Evolutionary conservation across 2,888 invertebrate genomes (phyloP).

Genomic region (Eupithecia insigniata): DNA sequence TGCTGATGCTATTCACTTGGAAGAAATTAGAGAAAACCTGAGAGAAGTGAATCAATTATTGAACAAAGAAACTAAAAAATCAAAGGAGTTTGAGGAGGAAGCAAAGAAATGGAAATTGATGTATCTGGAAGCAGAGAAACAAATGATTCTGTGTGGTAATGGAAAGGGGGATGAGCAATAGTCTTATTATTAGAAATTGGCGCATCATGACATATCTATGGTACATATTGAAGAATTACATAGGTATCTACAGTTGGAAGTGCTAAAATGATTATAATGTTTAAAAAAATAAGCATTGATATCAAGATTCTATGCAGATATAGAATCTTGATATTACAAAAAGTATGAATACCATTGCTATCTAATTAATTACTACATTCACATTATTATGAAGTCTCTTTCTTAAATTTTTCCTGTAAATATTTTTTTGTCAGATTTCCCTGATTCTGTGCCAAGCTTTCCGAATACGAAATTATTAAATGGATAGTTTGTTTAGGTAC

Average conservation of each 20-base stretch:
- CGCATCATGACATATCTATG: neutral
- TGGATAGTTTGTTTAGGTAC: no score
- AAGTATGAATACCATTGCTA: neutral
- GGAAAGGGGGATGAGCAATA: conserved; percentile 28
- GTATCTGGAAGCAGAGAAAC: conserved; percentile 24
- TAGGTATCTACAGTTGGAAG: neutral
- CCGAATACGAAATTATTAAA: neutral
- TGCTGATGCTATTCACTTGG: conserved; percentile 48
- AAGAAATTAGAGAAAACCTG: conserved; percentile 56
- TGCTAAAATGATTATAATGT: neutral
- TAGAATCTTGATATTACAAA: neutral
- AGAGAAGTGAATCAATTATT: conserved; percentile 54
- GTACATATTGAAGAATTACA: neutral
- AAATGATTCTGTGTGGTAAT: conserved; percentile 10
- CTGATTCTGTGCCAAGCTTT: neutral
- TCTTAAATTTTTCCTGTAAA: neutral
- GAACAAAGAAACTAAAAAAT: conserved; percentile 54
- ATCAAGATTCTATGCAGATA: no score
- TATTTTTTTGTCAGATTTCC: no score
- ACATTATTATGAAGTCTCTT: neutral
- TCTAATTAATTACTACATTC: neutral
- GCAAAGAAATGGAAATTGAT: conserved; percentile 56
- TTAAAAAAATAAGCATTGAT: neutral
- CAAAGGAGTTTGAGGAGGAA: conserved; percentile 60
- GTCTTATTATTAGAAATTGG: neutral